Percentiles rank a stretch among this genome's conserved stretches.
Evolutionary conservation across 2,888 invertebrate genomes (phyloP).

Genomic region (Cheilosia grossa): DNA sequence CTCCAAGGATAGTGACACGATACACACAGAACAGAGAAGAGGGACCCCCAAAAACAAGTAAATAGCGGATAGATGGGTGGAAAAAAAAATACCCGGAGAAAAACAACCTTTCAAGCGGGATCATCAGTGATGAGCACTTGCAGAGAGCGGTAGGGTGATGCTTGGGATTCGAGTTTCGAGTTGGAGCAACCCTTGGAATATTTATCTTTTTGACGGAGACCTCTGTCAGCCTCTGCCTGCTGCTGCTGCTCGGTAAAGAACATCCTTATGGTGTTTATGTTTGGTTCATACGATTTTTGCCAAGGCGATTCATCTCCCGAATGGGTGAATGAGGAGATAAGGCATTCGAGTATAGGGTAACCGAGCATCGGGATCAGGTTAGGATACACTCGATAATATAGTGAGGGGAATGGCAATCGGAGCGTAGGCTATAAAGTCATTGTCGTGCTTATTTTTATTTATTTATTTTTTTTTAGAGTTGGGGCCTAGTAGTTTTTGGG

Average conservation of each 20-base stretch:
- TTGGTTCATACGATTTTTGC: slow-evolving; percentile 56
- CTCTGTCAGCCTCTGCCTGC: slow-evolving; percentile 30
- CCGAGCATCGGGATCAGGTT: background rate
- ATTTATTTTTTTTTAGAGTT: background rate
- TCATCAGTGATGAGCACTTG: slow-evolving; percentile 44
- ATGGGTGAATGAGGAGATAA: slow-evolving; percentile 17
- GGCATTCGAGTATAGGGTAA: slow-evolving; percentile 2
- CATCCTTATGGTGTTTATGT: slow-evolving; percentile 72
- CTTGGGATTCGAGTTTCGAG: background rate
- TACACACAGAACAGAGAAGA: slow-evolving; percentile 22
- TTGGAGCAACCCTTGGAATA: slow-evolving; percentile 52
- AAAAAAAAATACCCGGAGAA: slow-evolving; percentile 21
- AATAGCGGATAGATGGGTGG: slow-evolving; percentile 16
- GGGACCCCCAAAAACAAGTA: slow-evolving; percentile 18
- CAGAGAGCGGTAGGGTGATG: slow-evolving; percentile 3
- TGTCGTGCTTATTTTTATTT: slow-evolving; percentile 55
- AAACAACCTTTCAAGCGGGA: slow-evolving; percentile 61
- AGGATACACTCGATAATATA: slow-evolving; percentile 32
- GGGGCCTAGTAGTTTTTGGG: background rate
- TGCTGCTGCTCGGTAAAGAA: slow-evolving; percentile 14
- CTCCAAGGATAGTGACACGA: slow-evolving; percentile 67
- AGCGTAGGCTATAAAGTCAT: slow-evolving; percentile 59
- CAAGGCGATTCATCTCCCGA: slow-evolving; percentile 42
- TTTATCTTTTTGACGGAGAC: slow-evolving; percentile 48
- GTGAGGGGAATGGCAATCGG: background rate